Evolutionary conservation across 2,797 vertebrate species (phyloP).

Genomic region (Pangasius krempfi): DNA sequence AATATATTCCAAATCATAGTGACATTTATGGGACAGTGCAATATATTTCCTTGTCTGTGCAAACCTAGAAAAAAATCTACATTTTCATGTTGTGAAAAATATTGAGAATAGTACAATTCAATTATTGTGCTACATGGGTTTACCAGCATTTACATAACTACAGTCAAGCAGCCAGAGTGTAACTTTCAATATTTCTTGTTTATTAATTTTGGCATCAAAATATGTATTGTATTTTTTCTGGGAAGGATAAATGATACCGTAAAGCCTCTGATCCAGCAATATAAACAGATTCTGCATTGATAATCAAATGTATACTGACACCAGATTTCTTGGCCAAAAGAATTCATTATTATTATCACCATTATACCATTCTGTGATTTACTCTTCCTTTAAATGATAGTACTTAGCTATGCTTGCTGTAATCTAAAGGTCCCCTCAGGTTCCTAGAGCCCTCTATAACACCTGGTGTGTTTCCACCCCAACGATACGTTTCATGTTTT

Average conservation of each 20-base stretch:
- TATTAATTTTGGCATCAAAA: background rate
- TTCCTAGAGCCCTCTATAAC: background rate
- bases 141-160: background rate
- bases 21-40: constrained; percentile 27
- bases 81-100: background rate
- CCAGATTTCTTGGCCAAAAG: background rate
- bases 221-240: background rate
- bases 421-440: background rate
- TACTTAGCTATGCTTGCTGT: background rate
- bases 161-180: background rate
- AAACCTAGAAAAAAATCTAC: background rate
- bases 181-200: background rate
- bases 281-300: background rate
- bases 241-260: background rate
- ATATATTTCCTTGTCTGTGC: constrained; percentile 12
- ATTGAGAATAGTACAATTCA: background rate
- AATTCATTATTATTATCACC: background rate
- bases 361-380: background rate
- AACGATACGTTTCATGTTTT: background rate
- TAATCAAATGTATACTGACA: background rate
- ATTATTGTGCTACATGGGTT: background rate
- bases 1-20: constrained; percentile 31
- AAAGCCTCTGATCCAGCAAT: background rate
- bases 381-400: background rate
- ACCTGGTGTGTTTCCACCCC: background rate